These are phyloP conservation scores for Standfussiana lucernea DNA, from an alignment of 2,888 invertebrate genomes.

Conservation along the genomic window DNA sequence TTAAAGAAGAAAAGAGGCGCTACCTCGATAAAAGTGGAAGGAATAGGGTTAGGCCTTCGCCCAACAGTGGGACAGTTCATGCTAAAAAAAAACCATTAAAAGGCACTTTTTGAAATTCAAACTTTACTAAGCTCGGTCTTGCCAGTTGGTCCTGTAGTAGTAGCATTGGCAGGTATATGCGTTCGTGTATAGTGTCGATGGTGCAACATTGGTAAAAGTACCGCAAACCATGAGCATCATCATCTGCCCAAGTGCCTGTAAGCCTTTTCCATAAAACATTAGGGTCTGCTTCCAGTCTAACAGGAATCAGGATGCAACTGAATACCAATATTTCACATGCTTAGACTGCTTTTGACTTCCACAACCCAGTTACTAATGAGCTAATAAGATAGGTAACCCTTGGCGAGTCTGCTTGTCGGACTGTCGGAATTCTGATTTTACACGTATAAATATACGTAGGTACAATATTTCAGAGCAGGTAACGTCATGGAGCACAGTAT, in stretches of 20 bases:
- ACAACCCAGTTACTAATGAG: not conserved
- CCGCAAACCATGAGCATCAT: not conserved
- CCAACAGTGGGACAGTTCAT: too few relatives aligned
- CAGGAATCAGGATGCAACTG: not conserved
- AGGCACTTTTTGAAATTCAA: not conserved
- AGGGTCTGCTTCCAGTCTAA: not conserved
- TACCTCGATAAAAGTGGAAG: too few relatives aligned
- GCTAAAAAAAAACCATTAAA: too few relatives aligned
- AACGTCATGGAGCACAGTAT: too few relatives aligned
- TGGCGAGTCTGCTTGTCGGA: not conserved
- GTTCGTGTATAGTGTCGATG: not conserved
- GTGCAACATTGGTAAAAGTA: not conserved
- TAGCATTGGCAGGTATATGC: not conserved
- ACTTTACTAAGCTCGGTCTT: not conserved
- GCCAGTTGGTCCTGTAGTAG: not conserved
- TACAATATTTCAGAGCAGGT: not conserved
- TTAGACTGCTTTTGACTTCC: not conserved
- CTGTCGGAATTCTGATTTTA: not conserved
- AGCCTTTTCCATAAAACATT: not conserved
- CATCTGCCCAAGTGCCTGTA: not conserved
- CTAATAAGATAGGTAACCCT: not conserved
- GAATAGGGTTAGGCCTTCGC: too few relatives aligned
- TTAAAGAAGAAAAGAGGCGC: too few relatives aligned
- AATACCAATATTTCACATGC: not conserved
- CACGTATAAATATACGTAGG: not conserved